These are phyloP conservation scores for Pocillopora meandrina DNA, from an alignment of 92 coral and sea anemone species.

Conservation along the genomic window DNA sequence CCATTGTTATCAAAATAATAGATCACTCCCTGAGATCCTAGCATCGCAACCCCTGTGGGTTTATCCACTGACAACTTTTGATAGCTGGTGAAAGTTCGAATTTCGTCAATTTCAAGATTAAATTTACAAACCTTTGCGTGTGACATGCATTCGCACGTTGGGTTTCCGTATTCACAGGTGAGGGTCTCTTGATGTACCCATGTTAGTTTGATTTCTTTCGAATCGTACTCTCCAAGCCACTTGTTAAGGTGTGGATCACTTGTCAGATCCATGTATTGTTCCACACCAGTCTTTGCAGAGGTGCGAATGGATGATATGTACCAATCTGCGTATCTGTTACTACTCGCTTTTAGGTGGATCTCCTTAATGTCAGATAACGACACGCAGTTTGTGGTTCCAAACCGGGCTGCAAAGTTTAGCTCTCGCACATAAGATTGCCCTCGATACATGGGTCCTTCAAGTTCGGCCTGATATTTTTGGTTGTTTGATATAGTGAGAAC, in stretches of 20 bases:
- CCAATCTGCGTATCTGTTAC: not conserved
- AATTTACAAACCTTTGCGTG: constrained; percentile 9
- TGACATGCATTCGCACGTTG: constrained; percentile 20
- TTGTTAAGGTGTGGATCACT: constrained; percentile 32
- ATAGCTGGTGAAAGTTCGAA: constrained; percentile 8
- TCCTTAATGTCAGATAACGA: constrained; percentile 27
- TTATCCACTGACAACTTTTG: not conserved
- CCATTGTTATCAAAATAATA: constrained; percentile 14
- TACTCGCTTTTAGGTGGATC: constrained; percentile 3
- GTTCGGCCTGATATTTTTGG: constrained; percentile 14
- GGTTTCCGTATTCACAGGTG: not conserved
- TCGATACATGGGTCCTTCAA: constrained; percentile 20
- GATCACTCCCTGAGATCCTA: constrained; percentile 22
- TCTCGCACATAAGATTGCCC: constrained; percentile 13
- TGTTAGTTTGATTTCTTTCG: constrained; percentile 15
- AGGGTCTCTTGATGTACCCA: constrained; percentile 10
- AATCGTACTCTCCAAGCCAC: constrained; percentile 4
- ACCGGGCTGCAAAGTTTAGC: constrained; percentile 24
- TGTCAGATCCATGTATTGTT: constrained; percentile 22
- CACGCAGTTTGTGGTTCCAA: constrained; percentile 23
- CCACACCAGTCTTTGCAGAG: constrained; percentile 10
- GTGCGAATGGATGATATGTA: constrained; percentile 32
- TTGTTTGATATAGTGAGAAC: constrained; percentile 14
- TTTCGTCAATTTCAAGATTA: constrained; percentile 2
- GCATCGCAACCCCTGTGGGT: not conserved